Percentiles rank a stretch among this genome's conserved stretches.
Evolutionary conservation across 2,888 invertebrate species (phyloP).

Genomic region (Tipula lateralis): DNA sequence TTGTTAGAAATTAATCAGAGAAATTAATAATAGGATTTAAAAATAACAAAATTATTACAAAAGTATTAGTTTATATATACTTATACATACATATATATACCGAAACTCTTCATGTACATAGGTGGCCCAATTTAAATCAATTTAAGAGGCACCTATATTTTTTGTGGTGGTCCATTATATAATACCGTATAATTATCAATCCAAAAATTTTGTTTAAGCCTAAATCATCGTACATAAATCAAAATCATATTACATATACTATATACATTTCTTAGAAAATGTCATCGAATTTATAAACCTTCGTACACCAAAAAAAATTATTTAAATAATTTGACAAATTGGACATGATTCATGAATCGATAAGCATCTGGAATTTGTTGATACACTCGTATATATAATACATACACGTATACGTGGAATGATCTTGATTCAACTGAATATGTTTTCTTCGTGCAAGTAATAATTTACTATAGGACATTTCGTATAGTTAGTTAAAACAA

Average conservation of each 20-base stretch:
- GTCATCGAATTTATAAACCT: background rate
- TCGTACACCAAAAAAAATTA: background rate
- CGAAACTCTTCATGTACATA: background rate
- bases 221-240: background rate
- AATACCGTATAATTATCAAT: background rate
- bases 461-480: background rate
- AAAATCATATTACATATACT: background rate
- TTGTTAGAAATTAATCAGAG: background rate
- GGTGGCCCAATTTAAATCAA: slow-evolving; percentile 19
- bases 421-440: background rate
- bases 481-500: background rate
- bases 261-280: background rate
- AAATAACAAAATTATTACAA: background rate
- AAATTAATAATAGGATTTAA: slow-evolving; percentile 24
- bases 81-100: background rate
- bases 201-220: background rate
- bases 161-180: background rate
- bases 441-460: background rate
- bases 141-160: background rate
- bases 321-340: slow-evolving; percentile 7
- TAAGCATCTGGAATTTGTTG: background rate
- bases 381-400: too few species aligned
- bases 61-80: background rate
- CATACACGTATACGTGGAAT: background rate
- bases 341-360: slow-evolving; percentile 11